Base-by-base conservation (phyloP, 2,888 invertebrate species). In the Patella ulyssiponensis region DNA sequence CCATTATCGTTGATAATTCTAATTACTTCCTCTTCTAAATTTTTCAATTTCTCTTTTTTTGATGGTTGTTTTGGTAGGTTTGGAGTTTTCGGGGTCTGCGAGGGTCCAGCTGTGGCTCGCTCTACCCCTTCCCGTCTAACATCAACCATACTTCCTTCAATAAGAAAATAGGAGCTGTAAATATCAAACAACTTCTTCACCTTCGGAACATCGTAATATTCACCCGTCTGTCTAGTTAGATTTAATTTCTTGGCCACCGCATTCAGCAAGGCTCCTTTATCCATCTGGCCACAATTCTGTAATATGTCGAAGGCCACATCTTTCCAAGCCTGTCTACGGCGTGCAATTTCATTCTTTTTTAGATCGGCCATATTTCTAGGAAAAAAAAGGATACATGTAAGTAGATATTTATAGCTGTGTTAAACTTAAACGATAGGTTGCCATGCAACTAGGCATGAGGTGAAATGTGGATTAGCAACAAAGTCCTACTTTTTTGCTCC, bases 1-100 rank as follows among this genome's bases (percentile, higher is more conserved):
- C 72, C 71, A 64, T 75, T 52, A 23, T 56, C 53, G 15, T 78
- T 72, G 53, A 78, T 70, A 14, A 78, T 52, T 54, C 73, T 52
- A 51, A 75, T 23, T 15, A 78, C 14, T 3, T 20, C 27, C 51
- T 64, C 15, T 64, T 75, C 75, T 9, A 78, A 53, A n/a, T 69
- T 14, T 2, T 71, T n/a, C 20, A 76, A 51, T 64, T 58, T 73
- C 12, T 73, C 73, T 44, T 70, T 14, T 9, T 70, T 64, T 17
- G 69, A 52, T 15, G 9, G 20, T 20, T 27, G 17, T 17, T 70
- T 23, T 17, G 74, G 44, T 15, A n/a, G 9, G 17, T 27, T 9
- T 9, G n/a, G 33, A n/a, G 71, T 44, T 27, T n/a, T n/a, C 7
- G 27, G n/a, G 17, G 33, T 2, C 54, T 64, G 64, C n/a, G 3